Base-by-base conservation (phyloP, 2,113 vertebrate species). In the Miniopterus natalensis region DNA sequence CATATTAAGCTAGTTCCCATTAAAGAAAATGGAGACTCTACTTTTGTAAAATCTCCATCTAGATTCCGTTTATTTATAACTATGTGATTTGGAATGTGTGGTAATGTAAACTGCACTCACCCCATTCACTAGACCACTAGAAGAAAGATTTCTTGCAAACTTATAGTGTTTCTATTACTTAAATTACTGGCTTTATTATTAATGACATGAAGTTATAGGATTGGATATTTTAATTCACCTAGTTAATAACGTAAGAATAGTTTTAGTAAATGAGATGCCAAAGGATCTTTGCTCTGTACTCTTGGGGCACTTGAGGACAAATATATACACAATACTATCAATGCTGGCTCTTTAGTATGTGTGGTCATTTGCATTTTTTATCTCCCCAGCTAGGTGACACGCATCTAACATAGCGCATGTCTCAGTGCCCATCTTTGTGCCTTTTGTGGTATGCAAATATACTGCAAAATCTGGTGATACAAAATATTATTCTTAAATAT, bases 171-270 rank as follows among this genome's bases (percentile, higher is more conserved):
- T 91, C 84, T 70, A 21, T 83, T 36, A 66, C 49, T 31, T 73
- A 71, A 61, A 61, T 84, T 21, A 94, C 23, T 65, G 57, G 29
- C 8, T 85, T 92, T 85, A 71, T n/a, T 92, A 51, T 49, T 92
- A 63, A 47, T 21, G 57, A 68, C 4, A n/a, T 73, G n/a, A 55
- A 51, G 21, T 49, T 57, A 36, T 4, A 14, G 49, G 14, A 75
- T 8, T 45, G 12, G n/a, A 29, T 63, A 71, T 77, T 77, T 96
- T 65, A 88, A 61, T 47, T 88, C 11, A 47, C 3, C 4, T 68
- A 51, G 59, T 84, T 80, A 80, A 74, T 68, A 59, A 85, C 63
- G 29, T 61, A n/a, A 88, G 25, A 78, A 78, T 15, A 25, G 31
- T 66, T 92, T 92, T 65, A 79, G 18, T 20, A 80, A 59, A 51